phyloP scores from a whole-genome alignment of 2,113 vertebrate genomes.

The Australoheros scitulus region DNA sequence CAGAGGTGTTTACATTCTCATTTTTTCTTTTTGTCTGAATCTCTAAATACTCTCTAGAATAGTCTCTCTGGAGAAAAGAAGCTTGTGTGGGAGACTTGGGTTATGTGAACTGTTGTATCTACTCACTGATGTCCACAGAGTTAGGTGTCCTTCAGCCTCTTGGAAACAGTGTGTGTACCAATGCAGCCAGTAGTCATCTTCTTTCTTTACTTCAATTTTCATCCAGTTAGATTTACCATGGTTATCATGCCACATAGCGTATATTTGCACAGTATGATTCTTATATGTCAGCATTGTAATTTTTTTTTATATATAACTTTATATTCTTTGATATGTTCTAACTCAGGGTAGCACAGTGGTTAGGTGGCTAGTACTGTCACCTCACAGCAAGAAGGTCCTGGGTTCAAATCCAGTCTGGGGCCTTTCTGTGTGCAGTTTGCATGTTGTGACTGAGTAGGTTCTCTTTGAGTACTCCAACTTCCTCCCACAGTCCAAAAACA shows the following conservation, averaged over 20 bases:
- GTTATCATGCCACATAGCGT: neutral
- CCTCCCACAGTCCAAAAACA: neutral
- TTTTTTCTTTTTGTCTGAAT: constrained; percentile 40
- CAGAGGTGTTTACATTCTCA: constrained; percentile 42
- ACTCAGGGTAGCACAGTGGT: neutral
- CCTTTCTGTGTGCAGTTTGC: rapidly evolving
- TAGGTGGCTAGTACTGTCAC: rapidly evolving
- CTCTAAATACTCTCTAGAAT: constrained; percentile 10
- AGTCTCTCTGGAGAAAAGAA: constrained; percentile 27
- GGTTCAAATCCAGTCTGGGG: neutral
- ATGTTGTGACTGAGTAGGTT: neutral
- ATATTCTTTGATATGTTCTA: neutral
- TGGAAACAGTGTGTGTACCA: neutral
- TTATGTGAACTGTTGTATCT: constrained; percentile 7
- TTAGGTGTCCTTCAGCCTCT: neutral
- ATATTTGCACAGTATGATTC: neutral
- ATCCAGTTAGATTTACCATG: neutral
- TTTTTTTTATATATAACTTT: neutral
- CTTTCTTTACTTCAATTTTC: neutral
- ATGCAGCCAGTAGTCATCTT: neutral
- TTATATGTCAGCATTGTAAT: rapidly evolving
- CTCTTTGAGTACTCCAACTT: rapidly evolving
- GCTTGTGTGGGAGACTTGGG: constrained; percentile 22
- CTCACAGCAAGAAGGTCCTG: neutral
- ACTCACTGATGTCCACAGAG: neutral